These are phyloP conservation scores for Chaetophractus vellerosus DNA, from an alignment of 2,797 vertebrate species.

Conservation along the genomic window DNA sequence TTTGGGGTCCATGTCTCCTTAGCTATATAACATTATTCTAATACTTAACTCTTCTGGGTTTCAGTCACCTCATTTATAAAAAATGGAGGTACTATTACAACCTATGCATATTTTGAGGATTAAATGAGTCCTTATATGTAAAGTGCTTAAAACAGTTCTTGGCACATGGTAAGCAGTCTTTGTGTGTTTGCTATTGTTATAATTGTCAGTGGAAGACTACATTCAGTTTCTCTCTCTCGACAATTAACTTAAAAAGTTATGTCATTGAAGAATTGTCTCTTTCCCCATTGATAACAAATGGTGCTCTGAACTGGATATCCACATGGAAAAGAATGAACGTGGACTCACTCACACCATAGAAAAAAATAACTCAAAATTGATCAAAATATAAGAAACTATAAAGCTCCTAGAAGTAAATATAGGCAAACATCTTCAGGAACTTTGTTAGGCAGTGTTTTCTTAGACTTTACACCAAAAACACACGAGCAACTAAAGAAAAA, in stretches of 20 bases:
- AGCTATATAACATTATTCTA: background rate
- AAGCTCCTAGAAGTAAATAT: too few relatives aligned
- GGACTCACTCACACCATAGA: too few relatives aligned
- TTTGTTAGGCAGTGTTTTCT: too few relatives aligned
- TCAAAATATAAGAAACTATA: too few relatives aligned
- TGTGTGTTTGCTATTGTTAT: background rate
- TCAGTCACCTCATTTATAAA: constrained; percentile 32
- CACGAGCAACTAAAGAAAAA: too few relatives aligned
- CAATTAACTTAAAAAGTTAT: constrained; percentile 47
- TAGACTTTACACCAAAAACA: too few relatives aligned
- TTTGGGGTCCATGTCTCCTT: background rate
- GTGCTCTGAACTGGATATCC: too few relatives aligned
- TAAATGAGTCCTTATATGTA: background rate
- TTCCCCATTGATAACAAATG: too few relatives aligned
- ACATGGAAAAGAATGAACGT: too few relatives aligned
- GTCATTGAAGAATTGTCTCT: background rate
- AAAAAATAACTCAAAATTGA: too few relatives aligned
- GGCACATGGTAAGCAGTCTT: background rate
- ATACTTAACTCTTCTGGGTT: background rate
- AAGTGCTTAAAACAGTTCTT: background rate
- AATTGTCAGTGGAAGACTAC: background rate
- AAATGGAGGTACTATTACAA: background rate
- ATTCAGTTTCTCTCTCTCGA: background rate
- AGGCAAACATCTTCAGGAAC: too few relatives aligned
- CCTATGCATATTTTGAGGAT: constrained; percentile 2